phyloP scores from a whole-genome alignment of 2,113 vertebrate genomes.

The Melanostigma gelatinosum region DNA sequence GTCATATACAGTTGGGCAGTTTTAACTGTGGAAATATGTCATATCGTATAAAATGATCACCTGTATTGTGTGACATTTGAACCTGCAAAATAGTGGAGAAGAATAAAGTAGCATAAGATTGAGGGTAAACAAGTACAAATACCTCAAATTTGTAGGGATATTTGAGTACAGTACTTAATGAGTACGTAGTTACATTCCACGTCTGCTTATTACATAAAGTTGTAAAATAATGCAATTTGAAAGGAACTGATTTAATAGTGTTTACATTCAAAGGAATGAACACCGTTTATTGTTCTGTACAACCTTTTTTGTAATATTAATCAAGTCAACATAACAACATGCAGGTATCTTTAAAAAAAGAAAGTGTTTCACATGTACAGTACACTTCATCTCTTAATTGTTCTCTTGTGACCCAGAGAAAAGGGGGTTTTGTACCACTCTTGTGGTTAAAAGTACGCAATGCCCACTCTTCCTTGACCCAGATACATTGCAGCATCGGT shows the following conservation, averaged over 20 bases:
- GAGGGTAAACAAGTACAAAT: neutral
- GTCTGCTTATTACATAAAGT: neutral
- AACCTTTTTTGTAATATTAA: neutral
- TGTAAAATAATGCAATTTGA: neutral
- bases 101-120: neutral
- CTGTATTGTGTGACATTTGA: neutral
- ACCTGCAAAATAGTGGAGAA: neutral
- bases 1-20: too few relatives aligned
- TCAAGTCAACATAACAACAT: neutral
- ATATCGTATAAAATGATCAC: neutral
- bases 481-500: neutral
- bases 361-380: neutral
- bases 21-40: neutral
- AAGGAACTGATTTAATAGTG: neutral
- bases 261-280: neutral
- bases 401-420: neutral
- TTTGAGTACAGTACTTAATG: neutral
- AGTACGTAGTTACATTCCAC: neutral
- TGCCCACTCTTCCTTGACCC: conserved; percentile 43
- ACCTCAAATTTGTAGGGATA: neutral
- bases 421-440: neutral
- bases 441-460: neutral
- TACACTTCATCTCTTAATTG: neutral
- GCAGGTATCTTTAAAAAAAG: neutral
- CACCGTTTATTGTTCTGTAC: neutral